Percentiles rank a stretch among this genome's conserved stretches.
Evolutionary conservation across 64 coral and sea anemone genomes (phyloP).

Genomic region (Dendrophyllia cribrosa): DNA sequence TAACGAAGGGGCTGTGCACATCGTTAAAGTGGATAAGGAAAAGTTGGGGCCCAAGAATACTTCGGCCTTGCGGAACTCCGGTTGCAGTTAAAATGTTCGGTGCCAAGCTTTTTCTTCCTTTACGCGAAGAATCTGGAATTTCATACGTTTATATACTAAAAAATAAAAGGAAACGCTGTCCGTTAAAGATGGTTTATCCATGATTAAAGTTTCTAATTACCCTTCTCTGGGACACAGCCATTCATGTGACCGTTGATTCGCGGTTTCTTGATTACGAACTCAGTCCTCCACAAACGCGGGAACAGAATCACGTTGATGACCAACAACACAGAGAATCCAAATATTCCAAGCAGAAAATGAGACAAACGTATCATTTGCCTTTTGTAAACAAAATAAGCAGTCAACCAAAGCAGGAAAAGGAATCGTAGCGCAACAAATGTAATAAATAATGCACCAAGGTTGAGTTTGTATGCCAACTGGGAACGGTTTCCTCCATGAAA

Average conservation of each 20-base stretch:
- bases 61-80: conserved; percentile 69
- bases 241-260: not conserved
- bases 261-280: not conserved
- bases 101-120: too few species aligned
- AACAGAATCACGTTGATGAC: conserved; percentile 3
- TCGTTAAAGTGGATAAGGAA: conserved; percentile 73
- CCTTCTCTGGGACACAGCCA: not conserved
- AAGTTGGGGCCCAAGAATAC: conserved; percentile 68
- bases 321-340: not conserved
- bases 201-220: not conserved
- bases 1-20: conserved; percentile 60
- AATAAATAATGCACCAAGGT: not conserved
- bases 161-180: too few species aligned
- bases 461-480: not conserved
- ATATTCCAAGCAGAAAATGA: not conserved
- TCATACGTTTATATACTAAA: too few species aligned
- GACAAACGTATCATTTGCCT: not conserved
- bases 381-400: not conserved
- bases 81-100: not conserved
- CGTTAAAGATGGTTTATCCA: too few species aligned
- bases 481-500: not conserved
- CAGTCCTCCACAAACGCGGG: not conserved
- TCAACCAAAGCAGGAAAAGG: not conserved
- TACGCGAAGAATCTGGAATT: too few species aligned
- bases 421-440: not conserved